Evolutionary conservation across 2,113 vertebrate genomes (phyloP), one percentile per base, ranked within the genome.

Genomic region (Myrmecophaga tridactyla): DNA sequence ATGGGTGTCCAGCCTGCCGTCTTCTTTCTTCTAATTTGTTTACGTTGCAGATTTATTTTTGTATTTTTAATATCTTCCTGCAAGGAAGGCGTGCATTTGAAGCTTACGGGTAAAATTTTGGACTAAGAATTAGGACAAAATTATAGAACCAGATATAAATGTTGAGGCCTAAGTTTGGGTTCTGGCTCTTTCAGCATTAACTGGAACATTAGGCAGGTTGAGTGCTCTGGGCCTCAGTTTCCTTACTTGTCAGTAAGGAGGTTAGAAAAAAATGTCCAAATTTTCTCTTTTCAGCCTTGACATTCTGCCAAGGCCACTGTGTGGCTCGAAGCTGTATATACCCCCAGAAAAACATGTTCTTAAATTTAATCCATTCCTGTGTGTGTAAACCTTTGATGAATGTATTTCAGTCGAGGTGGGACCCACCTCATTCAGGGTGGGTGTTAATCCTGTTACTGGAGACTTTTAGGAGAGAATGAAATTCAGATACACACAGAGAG

Each of bases 11-110:
- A 95, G 75, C 62, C n/a, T 94, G n/a, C 17, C 92, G 29, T 60
- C 89, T 96, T 94, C 62, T 96, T 95, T 73, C 82, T 89, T 46
- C 88, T 88, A 76, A 96, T 95, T n/a, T 21, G 72, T 94, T 98
- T 95, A 94, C 81, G 96, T 94, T 92, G 73, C 39, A 48, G 1
- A 1, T 92, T 92, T 90, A 86, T 62, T 87, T 67, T 56, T 69
- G 53, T 92, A 67, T 82, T 58, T 85, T 85, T 81, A 78, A 65
- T 73, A 94, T 85, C 67, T 92, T 87, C 56, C 56, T 88, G 67
- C 90, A 84, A 70, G 41, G 34, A 81, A 90, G n/a, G 62, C n/a
- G 27, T 65, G 27, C 31, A 6, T n/a, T 69, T 83, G 67, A 92
- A 58, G 46, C 62, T 36, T 92, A 94, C 8, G 4, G 65, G 72